These are phyloP conservation scores for Abrostola triplasia DNA, from an alignment of 2,888 invertebrate species.

Conservation along the genomic window DNA sequence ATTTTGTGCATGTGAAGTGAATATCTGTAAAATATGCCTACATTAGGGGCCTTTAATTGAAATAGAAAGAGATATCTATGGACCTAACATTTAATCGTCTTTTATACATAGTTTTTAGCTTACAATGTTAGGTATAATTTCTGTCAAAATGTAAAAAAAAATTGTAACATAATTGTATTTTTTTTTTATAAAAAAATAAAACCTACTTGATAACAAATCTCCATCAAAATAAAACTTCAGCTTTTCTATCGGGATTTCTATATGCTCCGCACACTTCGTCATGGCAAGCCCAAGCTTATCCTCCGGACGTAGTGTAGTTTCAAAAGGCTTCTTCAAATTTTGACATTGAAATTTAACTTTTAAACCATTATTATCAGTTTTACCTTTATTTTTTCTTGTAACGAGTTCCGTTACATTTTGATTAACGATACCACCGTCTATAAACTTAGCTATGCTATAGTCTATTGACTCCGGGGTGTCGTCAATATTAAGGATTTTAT, in stretches of 20 bases:
- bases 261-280: constrained; percentile 82
- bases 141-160: not conserved
- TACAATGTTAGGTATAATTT: too few relatives aligned
- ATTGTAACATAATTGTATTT: not conserved
- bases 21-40: too few relatives aligned
- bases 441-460: constrained; percentile 81
- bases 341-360: constrained; percentile 83
- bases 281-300: constrained; percentile 77
- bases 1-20: too few relatives aligned
- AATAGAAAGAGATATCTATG: too few relatives aligned
- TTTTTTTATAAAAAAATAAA: not conserved
- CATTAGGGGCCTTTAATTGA: too few relatives aligned
- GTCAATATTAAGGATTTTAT: constrained; percentile 72
- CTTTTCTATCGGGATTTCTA: constrained; percentile 73
- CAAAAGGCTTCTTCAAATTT: constrained; percentile 76
- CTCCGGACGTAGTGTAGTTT: constrained; percentile 63
- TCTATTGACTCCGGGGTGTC: constrained; percentile 80
- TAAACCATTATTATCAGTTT: constrained; percentile 59
- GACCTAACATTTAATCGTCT: too few relatives aligned
- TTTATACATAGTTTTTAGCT: too few relatives aligned
- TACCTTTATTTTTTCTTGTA: constrained; percentile 22
- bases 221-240: constrained; percentile 88
- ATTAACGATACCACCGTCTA: constrained; percentile 80
- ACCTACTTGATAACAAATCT: constrained; percentile 76
- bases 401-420: constrained; percentile 65